These are phyloP conservation scores for Thomomys bottae DNA, from an alignment of 2,113 vertebrate genomes.

Conservation along the genomic window DNA sequence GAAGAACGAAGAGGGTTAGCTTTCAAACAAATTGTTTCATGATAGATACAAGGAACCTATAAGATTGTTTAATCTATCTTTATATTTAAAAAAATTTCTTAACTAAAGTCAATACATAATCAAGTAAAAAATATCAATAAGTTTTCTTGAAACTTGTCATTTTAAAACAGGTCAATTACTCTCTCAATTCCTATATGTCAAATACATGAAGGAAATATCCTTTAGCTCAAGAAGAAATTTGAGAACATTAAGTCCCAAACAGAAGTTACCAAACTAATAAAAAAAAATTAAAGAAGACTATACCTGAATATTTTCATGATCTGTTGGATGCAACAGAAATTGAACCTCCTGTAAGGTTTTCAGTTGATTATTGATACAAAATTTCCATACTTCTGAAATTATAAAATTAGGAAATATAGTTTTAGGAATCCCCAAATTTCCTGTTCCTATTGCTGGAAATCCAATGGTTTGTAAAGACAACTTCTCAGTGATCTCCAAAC, in stretches of 20 bases:
- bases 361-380: constrained; percentile 83
- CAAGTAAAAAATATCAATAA: too few relatives aligned
- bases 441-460: constrained; percentile 93
- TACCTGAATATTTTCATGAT: constrained; percentile 89
- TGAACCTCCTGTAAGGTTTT: constrained; percentile 87
- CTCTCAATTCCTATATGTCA: not conserved
- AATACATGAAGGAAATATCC: constrained; percentile 4
- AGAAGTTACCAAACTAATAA: not conserved
- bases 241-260: not conserved
- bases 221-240: not conserved
- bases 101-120: too few relatives aligned
- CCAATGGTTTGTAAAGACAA: constrained; percentile 85
- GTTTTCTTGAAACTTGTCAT: constrained; percentile 22
- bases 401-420: constrained; percentile 83
- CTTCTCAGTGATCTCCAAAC: constrained; percentile 86
- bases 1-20: not conserved
- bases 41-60: not conserved
- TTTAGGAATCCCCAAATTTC: constrained; percentile 91
- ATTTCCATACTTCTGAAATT: constrained; percentile 85
- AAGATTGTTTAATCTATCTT: not conserved
- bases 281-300: not conserved
- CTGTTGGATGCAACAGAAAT: constrained; percentile 87
- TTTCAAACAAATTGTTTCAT: not conserved
- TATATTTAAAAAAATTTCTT: not conserved
- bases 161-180: not conserved